These are phyloP conservation scores for Hoplostethus mediterraneus DNA, from an alignment of 2,797 vertebrate species.

Conservation along the genomic window DNA sequence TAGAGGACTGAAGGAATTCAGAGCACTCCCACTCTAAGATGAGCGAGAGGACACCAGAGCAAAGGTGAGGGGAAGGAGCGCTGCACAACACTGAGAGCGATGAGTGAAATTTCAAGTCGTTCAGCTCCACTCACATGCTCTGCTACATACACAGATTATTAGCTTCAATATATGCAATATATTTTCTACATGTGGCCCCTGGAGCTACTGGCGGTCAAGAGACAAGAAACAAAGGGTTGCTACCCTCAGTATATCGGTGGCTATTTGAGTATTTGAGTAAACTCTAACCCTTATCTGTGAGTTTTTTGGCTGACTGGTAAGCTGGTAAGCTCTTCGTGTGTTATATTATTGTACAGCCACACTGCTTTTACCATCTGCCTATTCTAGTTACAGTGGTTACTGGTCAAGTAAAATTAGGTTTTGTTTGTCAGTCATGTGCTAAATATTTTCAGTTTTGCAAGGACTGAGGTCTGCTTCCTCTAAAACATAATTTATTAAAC, in stretches of 20 bases:
- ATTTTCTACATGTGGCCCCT: not conserved
- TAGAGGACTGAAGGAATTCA: conserved; percentile 18
- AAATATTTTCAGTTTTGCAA: not conserved
- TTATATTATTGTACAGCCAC: not conserved
- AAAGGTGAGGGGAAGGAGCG: not conserved
- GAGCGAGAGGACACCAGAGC: not conserved
- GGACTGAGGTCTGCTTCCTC: not conserved
- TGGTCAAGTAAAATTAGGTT: not conserved
- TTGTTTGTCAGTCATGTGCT: not conserved
- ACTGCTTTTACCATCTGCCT: not conserved
- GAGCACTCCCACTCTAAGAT: not conserved
- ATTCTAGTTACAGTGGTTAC: not conserved
- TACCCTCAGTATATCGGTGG: not conserved
- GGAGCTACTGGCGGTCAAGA: not conserved
- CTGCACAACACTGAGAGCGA: not conserved
- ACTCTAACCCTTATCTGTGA: too few species aligned
- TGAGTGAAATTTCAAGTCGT: not conserved
- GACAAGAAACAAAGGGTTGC: not conserved
- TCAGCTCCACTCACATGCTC: too few species aligned
- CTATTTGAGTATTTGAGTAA: too few species aligned
- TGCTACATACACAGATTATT: too few species aligned
- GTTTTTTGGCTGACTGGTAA: too few species aligned
- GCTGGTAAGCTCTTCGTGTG: too few species aligned
- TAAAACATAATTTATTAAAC: not conserved
- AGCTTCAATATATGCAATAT: too few species aligned